phyloP scores from a whole-genome alignment of 2,113 vertebrate genomes.

The Spheniscus mendiculus region DNA sequence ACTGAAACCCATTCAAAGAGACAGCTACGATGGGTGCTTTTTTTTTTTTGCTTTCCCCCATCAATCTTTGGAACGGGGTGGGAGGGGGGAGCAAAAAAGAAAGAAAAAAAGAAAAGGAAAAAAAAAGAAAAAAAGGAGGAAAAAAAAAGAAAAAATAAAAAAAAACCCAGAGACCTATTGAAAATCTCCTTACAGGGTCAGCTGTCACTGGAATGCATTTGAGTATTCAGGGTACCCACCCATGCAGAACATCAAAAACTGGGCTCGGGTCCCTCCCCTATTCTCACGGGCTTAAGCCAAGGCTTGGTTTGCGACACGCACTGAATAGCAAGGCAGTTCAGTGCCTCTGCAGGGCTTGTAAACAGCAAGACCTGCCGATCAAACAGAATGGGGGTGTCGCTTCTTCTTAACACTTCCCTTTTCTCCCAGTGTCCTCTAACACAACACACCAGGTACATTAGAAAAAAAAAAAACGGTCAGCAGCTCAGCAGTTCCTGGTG shows the following conservation, averaged over 20 bases:
- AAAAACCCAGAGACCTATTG: conserved; percentile 34
- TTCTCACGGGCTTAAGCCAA: conserved; percentile 59
- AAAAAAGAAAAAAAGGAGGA: background rate
- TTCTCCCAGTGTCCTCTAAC: background rate
- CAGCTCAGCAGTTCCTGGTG: background rate
- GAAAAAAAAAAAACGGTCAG: background rate
- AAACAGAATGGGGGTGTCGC: background rate
- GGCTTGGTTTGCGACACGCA: background rate
- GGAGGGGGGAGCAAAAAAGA: background rate
- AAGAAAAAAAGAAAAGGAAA: accelerated
- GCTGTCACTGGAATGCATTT: conserved; percentile 76
- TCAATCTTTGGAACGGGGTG: background rate
- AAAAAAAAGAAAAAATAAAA: background rate
- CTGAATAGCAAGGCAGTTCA: conserved; percentile 24
- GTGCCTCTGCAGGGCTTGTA: conserved; percentile 30
- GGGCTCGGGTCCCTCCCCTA: conserved; percentile 63
- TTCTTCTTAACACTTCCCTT: background rate
- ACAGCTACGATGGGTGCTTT: background rate
- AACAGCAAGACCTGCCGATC: conserved; percentile 26
- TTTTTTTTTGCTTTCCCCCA: background rate
- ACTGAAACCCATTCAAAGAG: conserved; percentile 47
- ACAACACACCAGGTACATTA: background rate
- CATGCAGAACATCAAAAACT: conserved; percentile 83
- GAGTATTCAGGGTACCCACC: conserved; percentile 78
- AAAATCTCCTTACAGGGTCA: conserved; percentile 73